These are phyloP conservation scores for Drosophila lacertosa DNA, from an alignment of 1,140 invertebrate genomes.

Conservation along the genomic window DNA sequence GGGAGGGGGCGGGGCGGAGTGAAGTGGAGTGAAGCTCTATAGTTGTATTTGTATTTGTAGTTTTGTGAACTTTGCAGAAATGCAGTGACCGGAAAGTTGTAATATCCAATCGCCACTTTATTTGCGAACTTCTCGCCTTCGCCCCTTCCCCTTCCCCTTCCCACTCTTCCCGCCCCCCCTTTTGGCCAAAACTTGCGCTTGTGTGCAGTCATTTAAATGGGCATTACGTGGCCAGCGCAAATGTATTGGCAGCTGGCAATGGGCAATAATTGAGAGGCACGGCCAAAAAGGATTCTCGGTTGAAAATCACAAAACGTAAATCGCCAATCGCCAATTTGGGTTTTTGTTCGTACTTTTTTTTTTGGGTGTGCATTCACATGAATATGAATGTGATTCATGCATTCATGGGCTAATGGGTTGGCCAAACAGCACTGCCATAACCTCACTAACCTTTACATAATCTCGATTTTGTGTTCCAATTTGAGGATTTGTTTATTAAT, in stretches of 20 bases:
- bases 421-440: background rate
- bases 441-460: conserved; percentile 9
- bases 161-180: background rate
- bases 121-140: conserved; percentile 52
- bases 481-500: no score
- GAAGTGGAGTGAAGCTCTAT: background rate
- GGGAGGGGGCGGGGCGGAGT: background rate
- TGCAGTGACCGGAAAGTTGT: conserved; percentile 81
- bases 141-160: background rate
- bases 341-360: background rate
- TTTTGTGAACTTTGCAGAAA: conserved; percentile 81
- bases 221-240: conserved; percentile 67
- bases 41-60: conserved; percentile 45
- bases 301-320: conserved; percentile 34
- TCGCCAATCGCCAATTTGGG: conserved; percentile 33
- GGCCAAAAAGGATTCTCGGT: background rate
- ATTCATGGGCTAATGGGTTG: background rate
- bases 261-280: conserved; percentile 63
- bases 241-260: conserved; percentile 66
- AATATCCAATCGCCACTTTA: conserved; percentile 82
- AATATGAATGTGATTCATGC: conserved; percentile 32
- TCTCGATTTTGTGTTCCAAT: conserved; percentile 2
- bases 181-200: background rate
- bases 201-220: conserved; percentile 63
- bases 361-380: conserved; percentile 23